phyloP scores from a whole-genome alignment of 2,888 invertebrate genomes.

The Platynereis dumerilii region DNA sequence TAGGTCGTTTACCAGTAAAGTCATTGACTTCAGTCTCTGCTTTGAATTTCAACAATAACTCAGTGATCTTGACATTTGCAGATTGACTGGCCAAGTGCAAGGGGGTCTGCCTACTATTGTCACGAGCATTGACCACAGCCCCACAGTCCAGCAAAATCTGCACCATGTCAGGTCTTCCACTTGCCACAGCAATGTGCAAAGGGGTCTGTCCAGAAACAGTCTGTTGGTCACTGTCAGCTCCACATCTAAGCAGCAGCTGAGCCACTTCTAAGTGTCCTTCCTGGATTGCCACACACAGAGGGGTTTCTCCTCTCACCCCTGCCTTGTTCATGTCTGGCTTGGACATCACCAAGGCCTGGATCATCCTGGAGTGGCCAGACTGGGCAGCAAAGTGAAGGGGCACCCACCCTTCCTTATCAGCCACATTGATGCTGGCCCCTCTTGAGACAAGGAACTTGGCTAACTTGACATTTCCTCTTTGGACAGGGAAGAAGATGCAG shows the following conservation, averaged over 20 bases:
- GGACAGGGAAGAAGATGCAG: constrained; percentile 31
- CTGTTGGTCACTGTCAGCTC: constrained; percentile 18
- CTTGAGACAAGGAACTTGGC: constrained; percentile 12
- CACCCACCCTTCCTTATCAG: constrained; percentile 29
- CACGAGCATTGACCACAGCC: constrained; percentile 21
- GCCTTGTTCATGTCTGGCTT: constrained; percentile 22
- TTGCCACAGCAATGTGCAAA: constrained; percentile 27
- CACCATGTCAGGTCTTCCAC: constrained; percentile 12
- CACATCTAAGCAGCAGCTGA: constrained; percentile 15
- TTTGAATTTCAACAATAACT: neutral
- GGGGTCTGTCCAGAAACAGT: constrained; percentile 23
- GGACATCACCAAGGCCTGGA: constrained; percentile 18
- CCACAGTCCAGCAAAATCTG: constrained; percentile 17
- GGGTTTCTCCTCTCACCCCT: constrained; percentile 28
- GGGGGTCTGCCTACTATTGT: constrained; percentile 23
- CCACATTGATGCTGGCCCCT: constrained; percentile 25
- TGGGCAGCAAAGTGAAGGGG: constrained; percentile 33
- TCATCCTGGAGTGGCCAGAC: constrained; percentile 25
- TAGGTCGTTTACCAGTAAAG: neutral
- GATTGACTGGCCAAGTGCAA: constrained; percentile 26
- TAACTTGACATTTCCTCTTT: constrained; percentile 25
- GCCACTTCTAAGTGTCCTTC: constrained; percentile 29
- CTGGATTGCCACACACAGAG: constrained; percentile 28
- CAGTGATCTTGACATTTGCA: constrained; percentile 1
- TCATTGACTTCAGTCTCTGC: neutral